These are phyloP conservation scores for Pseudomugil tenellus DNA, from an alignment of 2,797 vertebrate species.

Conservation along the genomic window DNA sequence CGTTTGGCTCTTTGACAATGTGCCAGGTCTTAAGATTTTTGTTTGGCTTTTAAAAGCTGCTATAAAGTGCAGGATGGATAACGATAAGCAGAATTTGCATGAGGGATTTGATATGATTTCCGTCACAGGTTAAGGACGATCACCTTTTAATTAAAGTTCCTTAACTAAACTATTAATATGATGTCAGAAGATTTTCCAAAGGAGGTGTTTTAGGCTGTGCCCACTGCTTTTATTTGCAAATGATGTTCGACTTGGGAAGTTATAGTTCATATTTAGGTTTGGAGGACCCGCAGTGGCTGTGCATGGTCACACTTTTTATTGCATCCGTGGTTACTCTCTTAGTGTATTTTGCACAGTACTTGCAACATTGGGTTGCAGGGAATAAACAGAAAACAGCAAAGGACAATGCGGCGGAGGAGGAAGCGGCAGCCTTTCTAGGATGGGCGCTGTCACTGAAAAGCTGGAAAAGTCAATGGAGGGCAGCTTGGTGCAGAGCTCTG, in stretches of 20 bases:
- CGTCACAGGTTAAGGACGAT: constrained; percentile 22
- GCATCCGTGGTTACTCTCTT: constrained; percentile 87
- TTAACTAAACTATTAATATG: constrained; percentile 31
- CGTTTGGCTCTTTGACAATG: constrained; percentile 1
- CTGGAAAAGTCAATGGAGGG: constrained; percentile 90
- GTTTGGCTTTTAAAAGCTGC: neutral
- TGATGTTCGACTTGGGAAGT: constrained; percentile 80
- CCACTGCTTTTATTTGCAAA: constrained; percentile 44
- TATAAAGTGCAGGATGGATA: constrained; percentile 37
- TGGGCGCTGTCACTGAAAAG: constrained; percentile 90
- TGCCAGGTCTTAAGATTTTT: constrained; percentile 10
- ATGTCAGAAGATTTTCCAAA: constrained; percentile 29
- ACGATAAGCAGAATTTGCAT: constrained; percentile 24
- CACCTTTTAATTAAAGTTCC: constrained; percentile 24
- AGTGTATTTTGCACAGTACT: constrained; percentile 90
- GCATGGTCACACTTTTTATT: constrained; percentile 88
- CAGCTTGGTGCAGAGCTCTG: constrained; percentile 88
- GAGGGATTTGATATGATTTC: constrained; percentile 15
- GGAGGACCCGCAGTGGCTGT: constrained; percentile 87
- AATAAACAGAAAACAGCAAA: constrained; percentile 24
- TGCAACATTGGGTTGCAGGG: constrained; percentile 64
- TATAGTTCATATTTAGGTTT: constrained; percentile 67
- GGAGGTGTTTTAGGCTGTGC: constrained; percentile 52
- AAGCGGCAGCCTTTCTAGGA: constrained; percentile 84
- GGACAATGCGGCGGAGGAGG: constrained; percentile 67